Evolutionary conservation across 2,888 invertebrate species (phyloP).

Genomic region (Dendrolimus pini): DNA sequence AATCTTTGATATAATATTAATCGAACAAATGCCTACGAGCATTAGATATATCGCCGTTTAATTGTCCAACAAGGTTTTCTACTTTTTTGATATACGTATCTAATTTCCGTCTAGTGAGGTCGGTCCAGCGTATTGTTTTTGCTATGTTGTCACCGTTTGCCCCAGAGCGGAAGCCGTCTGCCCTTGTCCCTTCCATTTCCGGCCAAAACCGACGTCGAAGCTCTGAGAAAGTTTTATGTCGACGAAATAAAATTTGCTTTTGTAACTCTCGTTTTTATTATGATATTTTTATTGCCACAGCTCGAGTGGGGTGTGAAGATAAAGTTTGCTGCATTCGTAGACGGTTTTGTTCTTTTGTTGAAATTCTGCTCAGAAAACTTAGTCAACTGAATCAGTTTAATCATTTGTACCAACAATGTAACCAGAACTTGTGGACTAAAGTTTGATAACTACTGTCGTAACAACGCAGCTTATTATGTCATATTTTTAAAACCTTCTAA

Average conservation of each 20-base stretch:
- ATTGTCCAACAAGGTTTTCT: constrained; percentile 24
- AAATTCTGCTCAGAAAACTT: no score
- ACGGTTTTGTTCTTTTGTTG: not conserved
- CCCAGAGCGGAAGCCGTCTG: constrained; percentile 54
- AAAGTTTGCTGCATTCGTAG: not conserved
- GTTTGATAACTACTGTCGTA: no score
- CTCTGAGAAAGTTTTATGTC: constrained; percentile 38
- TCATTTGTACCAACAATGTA: no score
- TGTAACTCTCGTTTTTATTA: constrained; percentile 13
- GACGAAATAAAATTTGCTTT: constrained; percentile 24
- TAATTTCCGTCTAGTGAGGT: constrained; percentile 39
- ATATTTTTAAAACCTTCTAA: no score
- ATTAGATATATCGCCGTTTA: constrained; percentile 8
- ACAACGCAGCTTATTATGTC: no score
- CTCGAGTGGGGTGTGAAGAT: not conserved
- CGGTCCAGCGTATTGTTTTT: constrained; percentile 33
- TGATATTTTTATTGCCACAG: constrained; percentile 4
- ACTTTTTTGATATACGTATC: constrained; percentile 53
- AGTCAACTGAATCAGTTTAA: no score
- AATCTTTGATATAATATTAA: constrained; percentile 6
- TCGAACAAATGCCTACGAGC: constrained; percentile 5
- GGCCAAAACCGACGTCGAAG: constrained; percentile 37
- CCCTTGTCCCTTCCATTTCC: constrained; percentile 66
- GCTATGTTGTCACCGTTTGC: constrained; percentile 40
- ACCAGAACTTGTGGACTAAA: no score